Percentiles rank a stretch among this genome's conserved stretches.
Evolutionary conservation across 2,888 invertebrate genomes (phyloP).

Genomic region (Caenorhabditis wallacei): DNA sequence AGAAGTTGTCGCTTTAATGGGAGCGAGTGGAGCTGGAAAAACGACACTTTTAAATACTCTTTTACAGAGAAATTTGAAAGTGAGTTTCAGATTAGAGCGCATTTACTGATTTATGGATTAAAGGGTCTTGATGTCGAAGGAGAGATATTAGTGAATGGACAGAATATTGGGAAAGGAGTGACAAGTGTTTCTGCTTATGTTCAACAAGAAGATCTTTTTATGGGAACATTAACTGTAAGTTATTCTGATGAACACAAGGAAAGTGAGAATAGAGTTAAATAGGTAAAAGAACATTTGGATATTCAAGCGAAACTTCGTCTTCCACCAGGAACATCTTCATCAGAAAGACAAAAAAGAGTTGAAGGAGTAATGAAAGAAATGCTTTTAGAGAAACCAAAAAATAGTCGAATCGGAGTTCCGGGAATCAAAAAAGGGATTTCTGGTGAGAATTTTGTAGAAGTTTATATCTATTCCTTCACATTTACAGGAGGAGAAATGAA

Average conservation of each 20-base stretch:
- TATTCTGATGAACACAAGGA: not conserved
- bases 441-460: constrained; percentile 85
- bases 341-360: constrained; percentile 89
- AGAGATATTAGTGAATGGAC: constrained; percentile 74
- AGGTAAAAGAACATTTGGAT: constrained; percentile 79
- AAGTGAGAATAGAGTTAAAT: not conserved
- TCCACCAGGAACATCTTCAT: constrained; percentile 86
- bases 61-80: constrained; percentile 83
- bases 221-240: constrained; percentile 72
- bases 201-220: constrained; percentile 79
- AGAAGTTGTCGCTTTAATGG: constrained; percentile 82
- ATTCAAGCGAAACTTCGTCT: constrained; percentile 89
- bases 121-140: constrained; percentile 72
- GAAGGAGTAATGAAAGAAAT: constrained; percentile 89
- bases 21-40: constrained; percentile 90
- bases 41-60: constrained; percentile 94
- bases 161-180: constrained; percentile 66
- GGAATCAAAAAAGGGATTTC: constrained; percentile 85
- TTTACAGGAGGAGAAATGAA: constrained; percentile 94
- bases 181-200: constrained; percentile 84
- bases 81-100: constrained; percentile 33
- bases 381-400: constrained; percentile 91
- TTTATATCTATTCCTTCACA: not conserved
- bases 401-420: constrained; percentile 92
- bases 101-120: not conserved